Percentiles rank a stretch among this genome's conserved stretches.
These are phyloP conservation scores for Mylabris sibirica DNA, from an alignment of 2,888 invertebrate genomes.

Conservation along the genomic window DNA sequence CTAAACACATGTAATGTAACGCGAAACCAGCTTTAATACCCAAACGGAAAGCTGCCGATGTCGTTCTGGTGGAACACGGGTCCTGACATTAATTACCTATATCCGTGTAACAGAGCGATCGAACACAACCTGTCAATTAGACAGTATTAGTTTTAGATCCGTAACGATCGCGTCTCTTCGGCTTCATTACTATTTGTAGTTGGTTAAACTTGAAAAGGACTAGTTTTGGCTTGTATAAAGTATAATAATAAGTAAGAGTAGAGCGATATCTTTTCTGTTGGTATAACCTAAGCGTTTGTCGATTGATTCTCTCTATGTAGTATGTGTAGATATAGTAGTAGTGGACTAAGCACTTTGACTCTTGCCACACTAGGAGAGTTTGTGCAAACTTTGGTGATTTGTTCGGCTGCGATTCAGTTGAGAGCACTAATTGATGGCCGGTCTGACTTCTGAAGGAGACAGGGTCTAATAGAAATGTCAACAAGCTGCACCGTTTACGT, in stretches of 20 bases:
- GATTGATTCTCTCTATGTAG: slow-evolving; percentile 19
- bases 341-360: neutral
- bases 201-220: neutral
- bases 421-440: slow-evolving; percentile 61
- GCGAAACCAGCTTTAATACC: slow-evolving; percentile 55
- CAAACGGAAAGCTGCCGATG: slow-evolving; percentile 30
- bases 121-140: slow-evolving; percentile 63
- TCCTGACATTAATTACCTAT: slow-evolving; percentile 63
- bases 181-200: neutral
- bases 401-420: slow-evolving; percentile 54
- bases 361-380: slow-evolving; percentile 28
- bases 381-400: slow-evolving; percentile 54
- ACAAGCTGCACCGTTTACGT: slow-evolving; percentile 49
- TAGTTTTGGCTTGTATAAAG: neutral
- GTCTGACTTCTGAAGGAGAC: slow-evolving; percentile 57
- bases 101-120: slow-evolving; percentile 61
- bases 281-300: neutral
- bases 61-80: slow-evolving; percentile 55
- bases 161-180: neutral
- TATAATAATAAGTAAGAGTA: neutral
- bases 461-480: slow-evolving; percentile 61
- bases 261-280: slow-evolving; percentile 14
- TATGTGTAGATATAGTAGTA: no score
- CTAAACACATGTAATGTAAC: slow-evolving; percentile 58
- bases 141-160: slow-evolving; percentile 57